A percentile compares a stretch with the other conserved stretches of the same genome.
Evolutionary conservation across 2,888 invertebrate species (phyloP).

Genomic region (Willowsia nigromaculata): DNA sequence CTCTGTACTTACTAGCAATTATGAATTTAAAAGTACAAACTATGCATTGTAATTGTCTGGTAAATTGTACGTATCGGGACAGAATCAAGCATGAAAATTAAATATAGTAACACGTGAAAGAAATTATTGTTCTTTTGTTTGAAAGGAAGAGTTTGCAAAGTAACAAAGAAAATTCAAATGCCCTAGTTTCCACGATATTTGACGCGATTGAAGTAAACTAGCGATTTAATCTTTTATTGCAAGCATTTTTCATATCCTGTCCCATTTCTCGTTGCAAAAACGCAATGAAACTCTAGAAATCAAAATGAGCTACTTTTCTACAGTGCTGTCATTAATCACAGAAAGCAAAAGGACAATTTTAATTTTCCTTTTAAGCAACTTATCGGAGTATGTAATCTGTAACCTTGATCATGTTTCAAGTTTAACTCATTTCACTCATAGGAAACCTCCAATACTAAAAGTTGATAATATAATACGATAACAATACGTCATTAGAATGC

Average conservation of each 20-base stretch:
- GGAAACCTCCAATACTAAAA: neutral
- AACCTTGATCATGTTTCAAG: conserved; percentile 48
- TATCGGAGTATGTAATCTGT: neutral
- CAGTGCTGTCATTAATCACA: neutral
- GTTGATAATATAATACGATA: neutral
- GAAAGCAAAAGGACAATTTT: too few species aligned
- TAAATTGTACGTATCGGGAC: too few species aligned
- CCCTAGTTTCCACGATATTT: conserved; percentile 69
- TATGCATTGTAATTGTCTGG: too few species aligned
- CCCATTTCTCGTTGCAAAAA: conserved; percentile 54
- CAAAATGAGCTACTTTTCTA: conserved; percentile 20
- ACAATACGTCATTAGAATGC: neutral
- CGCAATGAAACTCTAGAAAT: neutral
- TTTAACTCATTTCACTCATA: too few species aligned
- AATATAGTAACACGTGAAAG: neutral
- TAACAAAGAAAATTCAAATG: conserved; percentile 9
- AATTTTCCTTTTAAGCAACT: too few species aligned
- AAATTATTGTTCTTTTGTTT: conserved; percentile 13
- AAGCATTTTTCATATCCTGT: conserved; percentile 61
- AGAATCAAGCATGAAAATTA: too few species aligned
- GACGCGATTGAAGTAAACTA: neutral
- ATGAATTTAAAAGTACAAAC: too few species aligned
- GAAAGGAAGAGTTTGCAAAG: conserved; percentile 43
- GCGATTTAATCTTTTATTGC: conserved; percentile 16
- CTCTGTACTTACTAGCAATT: too few species aligned